Evolutionary conservation across 2,797 vertebrate genomes (phyloP), one percentile per base, ranked within the genome.

Genomic region (Eutrigla gurnardus): DNA sequence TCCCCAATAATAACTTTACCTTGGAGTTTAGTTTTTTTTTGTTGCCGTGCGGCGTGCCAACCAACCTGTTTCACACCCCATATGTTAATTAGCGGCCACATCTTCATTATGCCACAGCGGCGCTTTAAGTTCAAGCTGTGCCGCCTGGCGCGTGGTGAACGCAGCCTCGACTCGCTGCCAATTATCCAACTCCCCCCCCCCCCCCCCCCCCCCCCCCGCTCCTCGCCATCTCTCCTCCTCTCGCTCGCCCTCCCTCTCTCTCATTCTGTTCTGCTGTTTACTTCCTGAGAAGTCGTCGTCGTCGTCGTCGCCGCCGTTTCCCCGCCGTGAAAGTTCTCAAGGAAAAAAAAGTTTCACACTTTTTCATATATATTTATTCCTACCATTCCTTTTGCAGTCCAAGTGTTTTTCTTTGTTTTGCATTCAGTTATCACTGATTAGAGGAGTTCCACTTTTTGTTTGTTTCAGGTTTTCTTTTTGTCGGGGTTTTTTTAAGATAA

Each of bases 1-100:
- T 97, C 97, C 97, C 97, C 97, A 97, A 99, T 99, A 98, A 99
- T 99, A 99, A 98, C 98, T 99, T 98, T 99, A 99, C 98, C 98
- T 99, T 97, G 96, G 97, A 98, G 96, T 98, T 98, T 97, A 1
- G 1, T 25, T 25, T 25, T 25, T 25, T 25, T 25, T 25, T 25
- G 25, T 96, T 96, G 95, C 96, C 95, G 93, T 92, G 91, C 95
- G 91, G 84, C 92, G 94, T 98, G 97, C 98, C 97, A 98, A 96
- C 97, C 98, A 99, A 99, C 97, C 97, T 98, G 98, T 98, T 98
- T 93, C 97, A 95, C 97, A 97, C 96, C 97, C 97, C 97, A 98
- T 99, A 99, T 99, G 98, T 97, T 99, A 98, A 99, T 99, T 98
- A 98, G 96, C 96, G 96, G 96, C 97, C 92, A 98, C 97, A 97